These are phyloP conservation scores for Ericerus pela DNA, from an alignment of 1,140 invertebrate species.

Conservation along the genomic window DNA sequence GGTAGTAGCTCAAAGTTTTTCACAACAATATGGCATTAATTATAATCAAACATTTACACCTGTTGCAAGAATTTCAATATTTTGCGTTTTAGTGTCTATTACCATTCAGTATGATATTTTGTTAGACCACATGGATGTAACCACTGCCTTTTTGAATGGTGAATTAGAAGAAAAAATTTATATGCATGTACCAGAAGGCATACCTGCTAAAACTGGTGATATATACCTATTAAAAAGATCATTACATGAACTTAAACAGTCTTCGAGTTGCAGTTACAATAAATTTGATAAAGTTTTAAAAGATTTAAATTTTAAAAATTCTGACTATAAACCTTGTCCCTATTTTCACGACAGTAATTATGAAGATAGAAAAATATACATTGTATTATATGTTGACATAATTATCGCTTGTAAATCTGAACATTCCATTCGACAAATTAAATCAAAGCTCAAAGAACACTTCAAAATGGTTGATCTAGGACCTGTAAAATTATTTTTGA, in stretches of 20 bases:
- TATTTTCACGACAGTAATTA: neutral
- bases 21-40: slow-evolving; percentile 23
- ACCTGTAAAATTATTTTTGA: slow-evolving; percentile 23
- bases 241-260: slow-evolving; percentile 17
- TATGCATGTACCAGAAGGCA: slow-evolving; percentile 29
- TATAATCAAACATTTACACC: slow-evolving; percentile 31
- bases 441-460: slow-evolving; percentile 1
- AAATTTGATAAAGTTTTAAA: slow-evolving; percentile 9
- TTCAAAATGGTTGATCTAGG: slow-evolving; percentile 23
- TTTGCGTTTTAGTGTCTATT: slow-evolving; percentile 30
- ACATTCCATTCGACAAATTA: slow-evolving; percentile 7
- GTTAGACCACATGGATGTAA: slow-evolving; percentile 30
- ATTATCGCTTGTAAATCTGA: slow-evolving; percentile 4
- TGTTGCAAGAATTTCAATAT: slow-evolving; percentile 25
- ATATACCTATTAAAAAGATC: slow-evolving; percentile 19
- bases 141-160: slow-evolving; percentile 32
- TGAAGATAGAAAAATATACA: neutral
- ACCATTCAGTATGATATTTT: slow-evolving; percentile 27
- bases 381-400: slow-evolving; percentile 14
- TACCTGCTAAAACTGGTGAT: slow-evolving; percentile 12
- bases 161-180: slow-evolving; percentile 30
- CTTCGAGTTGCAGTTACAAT: slow-evolving; percentile 15
- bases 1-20: slow-evolving; percentile 1
- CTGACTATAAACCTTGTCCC: neutral
- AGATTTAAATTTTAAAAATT: neutral